Percentiles rank a stretch among this genome's conserved stretches.
phyloP scores from a whole-genome alignment of 23 tunicate genomes.

The Styela plicata region DNA sequence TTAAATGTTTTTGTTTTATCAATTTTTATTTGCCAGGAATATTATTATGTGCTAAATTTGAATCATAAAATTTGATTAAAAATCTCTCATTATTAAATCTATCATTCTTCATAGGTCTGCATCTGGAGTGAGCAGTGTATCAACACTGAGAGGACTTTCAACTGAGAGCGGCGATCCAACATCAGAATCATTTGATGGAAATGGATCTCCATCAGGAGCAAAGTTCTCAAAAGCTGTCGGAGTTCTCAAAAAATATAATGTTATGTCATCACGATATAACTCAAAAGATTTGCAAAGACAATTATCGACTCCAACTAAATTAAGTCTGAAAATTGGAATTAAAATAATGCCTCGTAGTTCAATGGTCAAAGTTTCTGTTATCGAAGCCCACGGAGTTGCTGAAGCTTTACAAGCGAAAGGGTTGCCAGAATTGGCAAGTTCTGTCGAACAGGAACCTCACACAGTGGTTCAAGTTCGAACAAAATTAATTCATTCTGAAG shows the following conservation, averaged over 20 bases:
- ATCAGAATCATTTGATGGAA: constrained; percentile 17
- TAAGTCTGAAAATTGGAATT: constrained; percentile 52
- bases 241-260: constrained; percentile 47
- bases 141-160: constrained; percentile 2
- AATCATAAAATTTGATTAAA: no score
- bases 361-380: constrained; percentile 61
- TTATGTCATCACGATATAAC: constrained; percentile 26
- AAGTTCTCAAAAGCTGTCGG: constrained; percentile 49
- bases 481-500: constrained; percentile 61
- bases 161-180: constrained; percentile 18
- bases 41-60: no score
- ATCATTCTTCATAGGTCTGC: constrained; percentile 2
- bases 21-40: no score
- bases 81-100: no score
- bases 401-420: constrained; percentile 31
- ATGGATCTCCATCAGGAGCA: constrained; percentile 8
- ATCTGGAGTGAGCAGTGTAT: constrained; percentile 9
- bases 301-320: neutral
- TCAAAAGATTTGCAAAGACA: constrained; percentile 27
- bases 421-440: constrained; percentile 15
- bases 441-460: constrained; percentile 25
- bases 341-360: constrained; percentile 58
- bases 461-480: constrained; percentile 70
- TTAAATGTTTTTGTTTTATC: no score
- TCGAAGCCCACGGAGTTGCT: constrained; percentile 39